A percentile compares a stretch with the other conserved stretches of the same genome.
These are phyloP conservation scores for Sitta carolinensis DNA, from an alignment of 2,797 vertebrate genomes.

Conservation along the genomic window DNA sequence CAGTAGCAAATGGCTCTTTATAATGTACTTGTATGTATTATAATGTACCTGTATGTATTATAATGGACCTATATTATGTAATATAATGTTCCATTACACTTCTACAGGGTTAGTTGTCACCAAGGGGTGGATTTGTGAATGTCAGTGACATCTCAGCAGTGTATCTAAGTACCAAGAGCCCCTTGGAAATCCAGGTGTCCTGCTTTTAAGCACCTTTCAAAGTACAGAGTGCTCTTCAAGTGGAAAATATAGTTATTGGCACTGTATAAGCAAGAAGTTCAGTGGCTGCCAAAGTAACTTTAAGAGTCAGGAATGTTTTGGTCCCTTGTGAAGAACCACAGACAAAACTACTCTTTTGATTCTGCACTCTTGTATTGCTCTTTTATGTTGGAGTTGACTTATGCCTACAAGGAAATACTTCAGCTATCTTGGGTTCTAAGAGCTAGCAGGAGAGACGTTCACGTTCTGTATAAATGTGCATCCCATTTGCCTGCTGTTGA, in stretches of 20 bases:
- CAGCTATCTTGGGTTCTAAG: constrained; percentile 1
- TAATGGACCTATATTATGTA: not conserved
- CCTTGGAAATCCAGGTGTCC: not conserved
- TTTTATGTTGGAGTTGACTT: constrained; percentile 34
- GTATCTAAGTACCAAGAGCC: not conserved
- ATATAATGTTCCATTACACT: not conserved
- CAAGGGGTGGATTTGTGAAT: not conserved
- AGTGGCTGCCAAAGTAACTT: not conserved
- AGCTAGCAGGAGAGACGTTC: constrained; percentile 14
- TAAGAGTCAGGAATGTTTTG: constrained; percentile 11
- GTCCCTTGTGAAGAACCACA: not conserved
- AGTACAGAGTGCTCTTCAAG: not conserved
- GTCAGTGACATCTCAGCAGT: not conserved
- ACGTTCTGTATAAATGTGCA: constrained; percentile 5
- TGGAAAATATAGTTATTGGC: not conserved
- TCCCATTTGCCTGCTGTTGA: constrained; percentile 3
- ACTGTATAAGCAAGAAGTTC: not conserved
- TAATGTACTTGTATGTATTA: not conserved
- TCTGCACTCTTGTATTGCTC: not conserved
- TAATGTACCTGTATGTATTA: not conserved
- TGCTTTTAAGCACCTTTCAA: not conserved
- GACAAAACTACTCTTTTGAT: constrained; percentile 43
- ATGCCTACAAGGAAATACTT: constrained; percentile 34
- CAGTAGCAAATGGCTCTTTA: not conserved
- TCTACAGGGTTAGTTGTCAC: not conserved